Conservation (phyloP, 2,797 vertebrate genomes). For the Sternarchorhynchus goeldii region DNA sequence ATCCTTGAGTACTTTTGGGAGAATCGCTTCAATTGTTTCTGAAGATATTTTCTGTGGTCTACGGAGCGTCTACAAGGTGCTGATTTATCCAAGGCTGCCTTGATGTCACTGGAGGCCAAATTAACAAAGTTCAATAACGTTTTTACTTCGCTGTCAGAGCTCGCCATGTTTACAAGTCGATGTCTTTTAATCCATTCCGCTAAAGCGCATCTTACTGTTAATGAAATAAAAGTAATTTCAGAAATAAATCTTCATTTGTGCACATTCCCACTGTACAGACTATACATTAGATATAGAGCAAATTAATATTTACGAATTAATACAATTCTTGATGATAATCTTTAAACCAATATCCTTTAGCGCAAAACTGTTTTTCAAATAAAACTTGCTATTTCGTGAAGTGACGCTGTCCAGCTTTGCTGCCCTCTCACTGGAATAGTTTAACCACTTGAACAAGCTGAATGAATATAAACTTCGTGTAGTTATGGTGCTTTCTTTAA, state of each 20-base stretch:
- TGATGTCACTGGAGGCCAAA: slow-evolving; percentile 97
- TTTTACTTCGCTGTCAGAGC: slow-evolving; percentile 94
- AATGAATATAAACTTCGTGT: slow-evolving; percentile 95
- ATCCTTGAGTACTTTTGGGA: slow-evolving; percentile 91
- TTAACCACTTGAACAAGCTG: slow-evolving; percentile 90
- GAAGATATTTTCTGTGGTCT: slow-evolving; percentile 96
- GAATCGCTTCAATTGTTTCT: slow-evolving; percentile 97
- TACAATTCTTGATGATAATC: not conserved
- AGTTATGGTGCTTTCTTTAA: slow-evolving; percentile 92
- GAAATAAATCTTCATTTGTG: not conserved
- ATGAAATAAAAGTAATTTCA: not conserved
- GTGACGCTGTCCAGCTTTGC: slow-evolving; percentile 54
- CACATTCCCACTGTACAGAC: not conserved
- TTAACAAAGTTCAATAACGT: slow-evolving; percentile 97
- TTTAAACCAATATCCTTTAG: not conserved
- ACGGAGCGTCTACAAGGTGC: slow-evolving; percentile 96
- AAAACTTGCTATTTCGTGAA: slow-evolving; percentile 38
- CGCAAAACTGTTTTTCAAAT: not conserved
- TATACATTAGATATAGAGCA: not conserved
- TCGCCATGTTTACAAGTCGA: slow-evolving; percentile 79
- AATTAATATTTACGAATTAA: not conserved
- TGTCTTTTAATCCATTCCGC: slow-evolving; percentile 34
- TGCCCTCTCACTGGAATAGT: slow-evolving; percentile 69
- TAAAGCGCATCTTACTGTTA: not conserved
- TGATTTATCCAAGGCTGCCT: slow-evolving; percentile 95